Evolutionary conservation across 2,113 vertebrate species (phyloP).

Genomic region (Acrocephalus kingi): DNA sequence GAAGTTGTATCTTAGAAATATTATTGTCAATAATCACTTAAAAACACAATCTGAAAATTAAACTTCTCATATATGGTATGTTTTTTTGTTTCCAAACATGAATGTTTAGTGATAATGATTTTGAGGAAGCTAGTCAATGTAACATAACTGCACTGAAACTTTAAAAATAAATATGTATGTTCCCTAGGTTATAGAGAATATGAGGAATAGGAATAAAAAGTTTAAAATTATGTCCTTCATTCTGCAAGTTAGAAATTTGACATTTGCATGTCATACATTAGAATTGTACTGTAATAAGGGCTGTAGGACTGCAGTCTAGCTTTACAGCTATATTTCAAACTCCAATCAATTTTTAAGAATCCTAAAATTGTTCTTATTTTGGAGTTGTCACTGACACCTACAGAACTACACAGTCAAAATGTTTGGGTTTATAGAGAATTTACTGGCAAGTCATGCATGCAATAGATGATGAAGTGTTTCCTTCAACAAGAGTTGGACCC

Average conservation of each 20-base stretch:
- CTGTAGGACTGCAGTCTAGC: background rate
- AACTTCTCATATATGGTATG: background rate
- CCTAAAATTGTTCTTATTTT: background rate
- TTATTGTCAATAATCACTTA: background rate
- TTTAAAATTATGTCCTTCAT: background rate
- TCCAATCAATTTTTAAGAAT: background rate
- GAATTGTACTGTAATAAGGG: background rate
- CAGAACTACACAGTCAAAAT: background rate
- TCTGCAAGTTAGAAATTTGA: background rate
- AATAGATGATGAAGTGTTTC: fast-evolving
- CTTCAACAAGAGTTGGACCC: background rate
- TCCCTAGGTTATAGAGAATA: background rate
- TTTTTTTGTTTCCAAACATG: background rate
- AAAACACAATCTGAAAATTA: background rate
- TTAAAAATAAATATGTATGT: background rate
- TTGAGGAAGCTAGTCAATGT: background rate
- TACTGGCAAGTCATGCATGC: background rate
- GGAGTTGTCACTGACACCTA: background rate
- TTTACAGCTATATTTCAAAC: background rate
- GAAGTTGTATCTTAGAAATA: background rate
- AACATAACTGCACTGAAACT: background rate
- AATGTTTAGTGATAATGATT: background rate
- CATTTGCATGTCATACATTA: background rate
- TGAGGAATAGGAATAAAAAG: background rate
- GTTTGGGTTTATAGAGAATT: background rate